Conservation (phyloP, 2,888 invertebrate genomes). For the Syrphus vitripennis region DNA sequence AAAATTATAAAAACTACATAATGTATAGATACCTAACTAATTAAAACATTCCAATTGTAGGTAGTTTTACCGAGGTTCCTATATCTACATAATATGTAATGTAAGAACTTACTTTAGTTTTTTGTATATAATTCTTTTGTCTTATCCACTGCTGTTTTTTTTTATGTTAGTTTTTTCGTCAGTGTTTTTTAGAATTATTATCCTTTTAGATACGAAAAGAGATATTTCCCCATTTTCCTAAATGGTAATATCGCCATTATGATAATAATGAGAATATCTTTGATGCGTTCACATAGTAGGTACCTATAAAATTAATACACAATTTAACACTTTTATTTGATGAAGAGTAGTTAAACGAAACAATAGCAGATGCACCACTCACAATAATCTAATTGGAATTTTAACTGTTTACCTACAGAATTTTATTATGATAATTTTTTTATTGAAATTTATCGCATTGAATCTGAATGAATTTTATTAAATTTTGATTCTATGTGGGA, state of each 20-base stretch:
- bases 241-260: slow-evolving; percentile 54
- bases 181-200: slow-evolving; percentile 30
- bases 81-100: too few relatives aligned
- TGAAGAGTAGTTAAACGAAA: neutral
- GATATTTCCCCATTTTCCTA: slow-evolving; percentile 55
- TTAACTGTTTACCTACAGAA: neutral
- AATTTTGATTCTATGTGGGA: neutral
- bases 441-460: neutral
- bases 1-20: too few relatives aligned
- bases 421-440: neutral
- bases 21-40: too few relatives aligned
- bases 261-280: too few relatives aligned
- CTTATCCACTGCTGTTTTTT: slow-evolving; percentile 33
- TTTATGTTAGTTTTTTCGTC: neutral
- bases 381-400: slow-evolving; percentile 16
- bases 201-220: slow-evolving; percentile 53
- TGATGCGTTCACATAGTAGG: slow-evolving; percentile 43
- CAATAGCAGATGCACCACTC: neutral
- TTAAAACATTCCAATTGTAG: too few relatives aligned
- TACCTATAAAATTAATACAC: neutral
- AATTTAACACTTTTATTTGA: neutral
- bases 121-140: slow-evolving; percentile 31
- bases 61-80: too few relatives aligned
- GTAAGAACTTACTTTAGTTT: slow-evolving; percentile 31
- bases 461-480: neutral